Evolutionary conservation across 2,888 invertebrate genomes (phyloP).

Genomic region (Esperia sulphurella): DNA sequence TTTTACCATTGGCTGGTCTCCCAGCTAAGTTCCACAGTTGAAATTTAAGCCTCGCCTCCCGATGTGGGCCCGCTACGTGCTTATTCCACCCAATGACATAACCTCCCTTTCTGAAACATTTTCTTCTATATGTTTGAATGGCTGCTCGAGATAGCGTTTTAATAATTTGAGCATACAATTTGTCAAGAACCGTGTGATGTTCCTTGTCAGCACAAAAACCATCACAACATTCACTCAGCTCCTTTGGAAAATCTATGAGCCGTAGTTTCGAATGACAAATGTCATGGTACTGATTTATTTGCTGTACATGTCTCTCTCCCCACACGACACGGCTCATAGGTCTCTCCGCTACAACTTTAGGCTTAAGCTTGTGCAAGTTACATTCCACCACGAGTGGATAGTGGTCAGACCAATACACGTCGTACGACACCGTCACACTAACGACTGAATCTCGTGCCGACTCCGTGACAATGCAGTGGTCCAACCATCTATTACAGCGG

Average conservation of each 20-base stretch:
- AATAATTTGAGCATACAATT: neutral
- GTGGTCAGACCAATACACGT: neutral
- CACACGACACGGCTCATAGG: neutral
- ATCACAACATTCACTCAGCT: neutral
- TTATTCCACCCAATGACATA: neutral
- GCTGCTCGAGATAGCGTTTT: neutral
- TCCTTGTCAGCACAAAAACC: neutral
- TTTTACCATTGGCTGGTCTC: constrained; percentile 5
- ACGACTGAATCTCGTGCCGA: neutral
- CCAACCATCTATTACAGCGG: neutral
- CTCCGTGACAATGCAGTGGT: neutral
- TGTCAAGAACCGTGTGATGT: neutral
- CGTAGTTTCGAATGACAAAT: neutral
- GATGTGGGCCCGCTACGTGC: constrained; percentile 4
- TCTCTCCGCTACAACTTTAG: neutral
- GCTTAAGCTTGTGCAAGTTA: neutral
- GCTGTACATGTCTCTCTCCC: neutral
- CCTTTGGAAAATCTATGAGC: neutral
- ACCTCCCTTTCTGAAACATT: neutral
- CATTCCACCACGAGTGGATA: neutral
- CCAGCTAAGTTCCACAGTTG: constrained; percentile 13
- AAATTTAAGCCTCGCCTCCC: constrained; percentile 12
- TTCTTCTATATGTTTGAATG: neutral
- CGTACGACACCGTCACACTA: neutral
- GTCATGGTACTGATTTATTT: neutral